These are phyloP conservation scores for Steinernema khuongi DNA, from an alignment of 1,140 invertebrate genomes.

Conservation along the genomic window DNA sequence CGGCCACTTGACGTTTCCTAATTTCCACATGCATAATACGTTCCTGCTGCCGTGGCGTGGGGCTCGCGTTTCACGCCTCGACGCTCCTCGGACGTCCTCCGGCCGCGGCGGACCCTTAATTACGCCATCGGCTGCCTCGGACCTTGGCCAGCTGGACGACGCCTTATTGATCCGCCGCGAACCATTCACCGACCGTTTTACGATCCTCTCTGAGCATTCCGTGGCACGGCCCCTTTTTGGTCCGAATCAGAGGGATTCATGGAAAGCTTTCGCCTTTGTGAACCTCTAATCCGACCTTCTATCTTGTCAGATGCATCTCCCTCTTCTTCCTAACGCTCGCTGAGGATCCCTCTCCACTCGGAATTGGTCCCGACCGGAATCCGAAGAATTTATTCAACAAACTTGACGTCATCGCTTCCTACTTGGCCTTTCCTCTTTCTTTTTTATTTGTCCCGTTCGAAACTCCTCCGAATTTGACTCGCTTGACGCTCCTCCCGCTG, in stretches of 20 bases:
- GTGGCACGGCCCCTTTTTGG: neutral
- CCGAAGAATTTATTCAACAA: too few relatives aligned
- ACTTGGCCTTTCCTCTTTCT: too few relatives aligned
- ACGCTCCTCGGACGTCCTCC: neutral
- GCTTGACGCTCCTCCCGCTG: too few relatives aligned
- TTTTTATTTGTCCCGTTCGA: too few relatives aligned
- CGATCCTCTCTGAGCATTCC: neutral
- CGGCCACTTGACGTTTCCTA: neutral
- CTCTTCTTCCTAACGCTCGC: too few relatives aligned
- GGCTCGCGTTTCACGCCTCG: constrained; percentile 13
- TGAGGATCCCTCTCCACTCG: too few relatives aligned
- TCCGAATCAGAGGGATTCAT: neutral
- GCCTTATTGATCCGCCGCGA: neutral
- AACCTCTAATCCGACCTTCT: neutral
- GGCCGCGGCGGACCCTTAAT: constrained; percentile 1
- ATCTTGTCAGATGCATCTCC: neutral
- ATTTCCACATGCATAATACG: constrained; percentile 8
- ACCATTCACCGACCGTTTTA: constrained; percentile 2
- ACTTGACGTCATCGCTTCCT: too few relatives aligned
- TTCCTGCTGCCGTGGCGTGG: neutral
- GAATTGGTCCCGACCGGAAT: too few relatives aligned
- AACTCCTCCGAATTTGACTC: too few relatives aligned
- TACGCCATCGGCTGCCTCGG: constrained; percentile 9
- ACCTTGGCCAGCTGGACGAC: neutral
- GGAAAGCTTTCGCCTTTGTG: too few relatives aligned